Conservation (phyloP, 2,888 invertebrate species). For the Smittia sp. region DNA sequence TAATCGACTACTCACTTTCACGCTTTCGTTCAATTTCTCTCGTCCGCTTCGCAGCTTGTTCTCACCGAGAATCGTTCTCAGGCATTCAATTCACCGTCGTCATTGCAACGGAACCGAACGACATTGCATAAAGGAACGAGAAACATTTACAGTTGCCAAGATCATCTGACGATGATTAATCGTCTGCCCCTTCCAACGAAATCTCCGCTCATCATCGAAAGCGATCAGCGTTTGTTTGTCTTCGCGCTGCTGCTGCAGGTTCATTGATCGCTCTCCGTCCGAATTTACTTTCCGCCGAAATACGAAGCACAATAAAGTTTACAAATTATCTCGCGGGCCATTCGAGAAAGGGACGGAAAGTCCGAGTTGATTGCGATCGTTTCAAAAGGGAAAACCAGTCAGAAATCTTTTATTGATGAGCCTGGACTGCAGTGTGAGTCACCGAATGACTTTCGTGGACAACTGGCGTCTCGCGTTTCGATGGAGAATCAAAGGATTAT, state of each 20-base stretch:
- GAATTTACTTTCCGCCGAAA: slow-evolving; percentile 10
- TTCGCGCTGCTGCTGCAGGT: not conserved
- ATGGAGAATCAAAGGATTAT: not conserved
- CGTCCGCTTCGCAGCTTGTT: not conserved
- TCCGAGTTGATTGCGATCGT: too few species aligned
- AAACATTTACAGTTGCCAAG: slow-evolving; percentile 10
- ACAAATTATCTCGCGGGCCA: not conserved
- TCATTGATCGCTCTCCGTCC: not conserved
- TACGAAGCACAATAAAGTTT: slow-evolving; percentile 13
- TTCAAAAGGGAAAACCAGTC: not conserved
- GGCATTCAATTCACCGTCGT: not conserved
- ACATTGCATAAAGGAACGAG: not conserved
- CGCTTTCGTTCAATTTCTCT: not conserved
- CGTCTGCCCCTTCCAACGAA: not conserved
- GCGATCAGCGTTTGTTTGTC: not conserved
- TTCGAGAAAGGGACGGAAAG: not conserved
- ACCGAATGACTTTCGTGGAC: not conserved
- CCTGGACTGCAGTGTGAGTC: not conserved
- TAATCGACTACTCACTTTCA: not conserved
- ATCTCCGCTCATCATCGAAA: not conserved
- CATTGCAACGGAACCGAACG: slow-evolving; percentile 14
- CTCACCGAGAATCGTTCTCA: not conserved
- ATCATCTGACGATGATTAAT: slow-evolving; percentile 9
- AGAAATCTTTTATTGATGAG: not conserved
- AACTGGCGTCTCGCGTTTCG: not conserved